Evolutionary conservation across 2,888 invertebrate species (phyloP).

Genomic region (Homarus gammarus): DNA sequence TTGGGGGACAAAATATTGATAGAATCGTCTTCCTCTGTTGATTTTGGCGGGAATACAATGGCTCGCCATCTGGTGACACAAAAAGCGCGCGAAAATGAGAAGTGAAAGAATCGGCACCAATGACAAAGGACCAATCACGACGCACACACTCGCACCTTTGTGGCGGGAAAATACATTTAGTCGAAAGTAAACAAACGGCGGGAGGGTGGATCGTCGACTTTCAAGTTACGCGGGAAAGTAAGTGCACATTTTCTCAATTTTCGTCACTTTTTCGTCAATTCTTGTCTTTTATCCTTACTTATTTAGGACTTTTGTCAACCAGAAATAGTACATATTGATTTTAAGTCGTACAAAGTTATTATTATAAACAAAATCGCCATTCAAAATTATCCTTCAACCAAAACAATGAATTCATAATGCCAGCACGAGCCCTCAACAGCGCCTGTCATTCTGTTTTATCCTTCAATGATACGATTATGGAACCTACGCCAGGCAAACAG

Average conservation of each 20-base stretch:
- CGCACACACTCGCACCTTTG: conserved; percentile 75
- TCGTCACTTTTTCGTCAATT: conserved; percentile 22
- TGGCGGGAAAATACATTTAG: conserved; percentile 75
- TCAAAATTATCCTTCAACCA: no score
- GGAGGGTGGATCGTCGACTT: conserved; percentile 65
- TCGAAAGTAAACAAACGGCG: conserved; percentile 73
- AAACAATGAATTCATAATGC: no score
- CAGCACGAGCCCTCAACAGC: no score
- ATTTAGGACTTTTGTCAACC: no score
- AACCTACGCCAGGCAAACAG: no score
- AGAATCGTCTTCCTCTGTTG: conserved; percentile 73
- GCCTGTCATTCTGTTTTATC: no score
- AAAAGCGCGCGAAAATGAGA: conserved; percentile 76
- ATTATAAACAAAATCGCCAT: no score
- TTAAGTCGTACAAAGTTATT: no score
- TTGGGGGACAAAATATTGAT: conserved; percentile 74
- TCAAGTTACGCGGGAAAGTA: conserved; percentile 53
- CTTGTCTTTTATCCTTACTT: no score
- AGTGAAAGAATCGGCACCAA: conserved; percentile 73
- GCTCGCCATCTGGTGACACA: conserved; percentile 74
- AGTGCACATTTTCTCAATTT: conserved; percentile 55
- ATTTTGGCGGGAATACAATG: conserved; percentile 73
- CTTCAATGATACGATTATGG: no score
- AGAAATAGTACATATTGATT: no score
- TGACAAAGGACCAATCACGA: conserved; percentile 75